phyloP scores from a whole-genome alignment of 2,888 invertebrate species.

The Drosophila recens region DNA sequence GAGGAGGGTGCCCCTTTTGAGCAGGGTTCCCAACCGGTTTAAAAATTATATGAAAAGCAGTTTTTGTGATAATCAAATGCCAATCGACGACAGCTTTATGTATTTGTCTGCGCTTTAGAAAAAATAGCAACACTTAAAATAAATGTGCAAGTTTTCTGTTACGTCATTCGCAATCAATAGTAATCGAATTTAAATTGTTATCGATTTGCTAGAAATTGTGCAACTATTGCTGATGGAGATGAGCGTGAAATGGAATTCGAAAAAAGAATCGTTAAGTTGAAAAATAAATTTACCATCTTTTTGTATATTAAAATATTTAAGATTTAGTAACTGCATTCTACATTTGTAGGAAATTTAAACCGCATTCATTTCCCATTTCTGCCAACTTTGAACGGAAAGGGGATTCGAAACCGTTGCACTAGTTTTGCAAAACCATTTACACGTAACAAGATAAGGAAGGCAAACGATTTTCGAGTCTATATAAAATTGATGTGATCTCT shows the following conservation, averaged over 20 bases:
- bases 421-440: not conserved
- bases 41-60: constrained; percentile 31
- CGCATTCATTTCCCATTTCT: not conserved
- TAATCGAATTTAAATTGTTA: constrained; percentile 1
- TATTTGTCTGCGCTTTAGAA: not conserved
- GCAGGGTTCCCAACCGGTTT: constrained; percentile 19
- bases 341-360: not conserved
- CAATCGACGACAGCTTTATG: constrained; percentile 9
- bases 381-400: constrained; percentile 4
- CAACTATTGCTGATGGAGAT: not conserved
- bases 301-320: not conserved
- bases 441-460: not conserved
- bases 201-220: constrained; percentile 1
- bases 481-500: not conserved
- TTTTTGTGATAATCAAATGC: constrained; percentile 20
- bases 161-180: constrained; percentile 9
- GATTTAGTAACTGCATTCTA: not conserved
- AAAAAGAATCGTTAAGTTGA: not conserved
- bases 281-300: not conserved
- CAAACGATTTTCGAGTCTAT: not conserved
- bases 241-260: not conserved
- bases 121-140: constrained; percentile 2
- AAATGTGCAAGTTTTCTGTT: not conserved
- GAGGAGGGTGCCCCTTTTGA: not conserved
- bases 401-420: not conserved